Conservation (phyloP, 2,797 vertebrate species). For the Eupleurogrammus muticus region DNA sequence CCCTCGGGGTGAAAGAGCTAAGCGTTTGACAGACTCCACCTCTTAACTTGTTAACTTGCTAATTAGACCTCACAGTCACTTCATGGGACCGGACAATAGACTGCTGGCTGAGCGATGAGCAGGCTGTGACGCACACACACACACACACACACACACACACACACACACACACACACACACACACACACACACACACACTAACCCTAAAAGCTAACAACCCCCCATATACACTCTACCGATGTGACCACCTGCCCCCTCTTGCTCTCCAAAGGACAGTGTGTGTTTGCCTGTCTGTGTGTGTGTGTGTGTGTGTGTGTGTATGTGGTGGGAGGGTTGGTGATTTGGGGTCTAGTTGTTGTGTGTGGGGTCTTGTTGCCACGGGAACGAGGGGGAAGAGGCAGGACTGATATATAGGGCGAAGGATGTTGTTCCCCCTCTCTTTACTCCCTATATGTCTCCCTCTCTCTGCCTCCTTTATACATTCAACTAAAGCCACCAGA, state of each 20-base stretch:
- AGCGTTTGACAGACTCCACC: slow-evolving; percentile 90
- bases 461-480: slow-evolving; percentile 41
- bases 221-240: slow-evolving; percentile 69
- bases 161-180: slow-evolving; percentile 34
- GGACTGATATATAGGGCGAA: slow-evolving; percentile 73
- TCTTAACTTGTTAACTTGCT: slow-evolving; percentile 93
- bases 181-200: slow-evolving; percentile 32
- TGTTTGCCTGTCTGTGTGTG: slow-evolving; percentile 44
- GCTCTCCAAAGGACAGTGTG: slow-evolving; percentile 70
- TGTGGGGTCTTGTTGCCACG: slow-evolving; percentile 76
- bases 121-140: slow-evolving; percentile 47
- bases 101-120: slow-evolving; percentile 77
- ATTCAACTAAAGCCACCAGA: slow-evolving; percentile 57
- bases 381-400: slow-evolving; percentile 71
- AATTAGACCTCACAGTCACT: slow-evolving; percentile 88
- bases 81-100: slow-evolving; percentile 79
- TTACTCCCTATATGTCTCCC: slow-evolving; percentile 51
- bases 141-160: slow-evolving; percentile 43
- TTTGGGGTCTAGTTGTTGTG: slow-evolving; percentile 67
- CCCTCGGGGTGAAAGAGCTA: slow-evolving; percentile 86
- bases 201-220: slow-evolving; percentile 76
- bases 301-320: slow-evolving; percentile 41
- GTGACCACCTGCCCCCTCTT: slow-evolving; percentile 77
- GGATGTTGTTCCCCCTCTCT: slow-evolving; percentile 67
- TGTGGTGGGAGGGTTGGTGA: slow-evolving; percentile 54